Evolutionary conservation across 2,113 vertebrate genomes (phyloP).

Genomic region (Gopherus evgoodei): DNA sequence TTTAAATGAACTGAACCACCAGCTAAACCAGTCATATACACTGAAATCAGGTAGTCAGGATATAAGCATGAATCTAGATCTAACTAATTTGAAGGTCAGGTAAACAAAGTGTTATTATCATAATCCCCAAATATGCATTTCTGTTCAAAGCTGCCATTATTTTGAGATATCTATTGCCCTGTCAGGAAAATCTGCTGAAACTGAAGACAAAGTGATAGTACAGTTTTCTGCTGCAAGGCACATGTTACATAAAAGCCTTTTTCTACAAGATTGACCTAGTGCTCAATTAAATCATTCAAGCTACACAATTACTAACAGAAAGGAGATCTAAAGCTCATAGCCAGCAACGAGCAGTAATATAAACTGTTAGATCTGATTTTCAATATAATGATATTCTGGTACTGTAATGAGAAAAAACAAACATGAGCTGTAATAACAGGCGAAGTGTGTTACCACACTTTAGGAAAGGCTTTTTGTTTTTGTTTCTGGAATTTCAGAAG

Average conservation of each 20-base stretch:
- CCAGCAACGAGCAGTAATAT: slow-evolving; percentile 53
- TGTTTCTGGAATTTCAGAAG: slow-evolving; percentile 69
- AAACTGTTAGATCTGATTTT: slow-evolving; percentile 64
- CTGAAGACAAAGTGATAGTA: slow-evolving; percentile 14
- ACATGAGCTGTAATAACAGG: neutral
- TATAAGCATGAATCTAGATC: slow-evolving; percentile 12
- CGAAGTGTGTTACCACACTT: slow-evolving; percentile 60
- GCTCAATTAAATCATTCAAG: slow-evolving; percentile 76
- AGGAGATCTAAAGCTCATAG: slow-evolving; percentile 47
- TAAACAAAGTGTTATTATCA: slow-evolving; percentile 46
- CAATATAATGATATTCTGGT: slow-evolving; percentile 52
- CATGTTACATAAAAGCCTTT: slow-evolving; percentile 47
- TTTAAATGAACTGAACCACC: neutral
- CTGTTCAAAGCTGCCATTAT: neutral
- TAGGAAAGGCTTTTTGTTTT: slow-evolving; percentile 20
- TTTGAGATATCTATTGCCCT: slow-evolving; percentile 14
- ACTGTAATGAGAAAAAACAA: slow-evolving; percentile 42
- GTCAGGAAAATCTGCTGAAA: slow-evolving; percentile 40
- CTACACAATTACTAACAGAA: slow-evolving; percentile 52
- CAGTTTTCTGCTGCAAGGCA: neutral
- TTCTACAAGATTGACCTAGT: slow-evolving; percentile 48
- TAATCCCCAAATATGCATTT: neutral
- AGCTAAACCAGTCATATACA: slow-evolving; percentile 3
- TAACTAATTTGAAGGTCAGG: slow-evolving; percentile 63
- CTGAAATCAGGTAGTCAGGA: slow-evolving; percentile 16